These are phyloP conservation scores for Orchesellides sinensis DNA, from an alignment of 2,888 invertebrate species.

Conservation along the genomic window DNA sequence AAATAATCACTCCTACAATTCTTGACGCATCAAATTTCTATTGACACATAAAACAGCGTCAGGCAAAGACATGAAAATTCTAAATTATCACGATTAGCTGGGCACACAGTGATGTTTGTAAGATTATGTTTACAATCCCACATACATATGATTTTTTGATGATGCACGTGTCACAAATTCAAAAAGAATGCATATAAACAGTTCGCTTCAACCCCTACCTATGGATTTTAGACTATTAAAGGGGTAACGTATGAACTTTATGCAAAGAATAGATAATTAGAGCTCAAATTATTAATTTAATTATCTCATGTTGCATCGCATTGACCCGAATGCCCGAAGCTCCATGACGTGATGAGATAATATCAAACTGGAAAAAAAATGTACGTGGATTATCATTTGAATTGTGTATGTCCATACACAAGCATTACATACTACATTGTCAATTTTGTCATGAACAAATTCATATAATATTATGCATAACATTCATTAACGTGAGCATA, in stretches of 20 bases:
- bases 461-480: conserved; percentile 22
- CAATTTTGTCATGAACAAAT: conserved; percentile 51
- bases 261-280: conserved; percentile 54
- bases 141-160: conserved; percentile 4
- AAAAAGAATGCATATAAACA: conserved; percentile 24
- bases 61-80: conserved; percentile 51
- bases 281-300: conserved; percentile 71
- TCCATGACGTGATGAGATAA: conserved; percentile 66
- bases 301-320: conserved; percentile 71
- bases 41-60: conserved; percentile 66
- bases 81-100: conserved; percentile 59
- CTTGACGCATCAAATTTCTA: conserved; percentile 66
- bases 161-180: conserved; percentile 42
- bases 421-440: conserved; percentile 16
- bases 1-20: conserved; percentile 63
- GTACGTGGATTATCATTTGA: conserved; percentile 50
- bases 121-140: conserved; percentile 37
- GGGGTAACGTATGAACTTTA: conserved; percentile 24
- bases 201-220: conserved; percentile 35
- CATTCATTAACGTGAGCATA: too few relatives aligned
- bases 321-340: conserved; percentile 69
- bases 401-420: neutral
- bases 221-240: conserved; percentile 36
- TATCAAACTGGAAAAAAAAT: conserved; percentile 42
- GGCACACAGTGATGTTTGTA: conserved; percentile 18